Percentiles rank a stretch among this genome's conserved stretches.
These are phyloP conservation scores for Pasiphila rectangulata DNA, from an alignment of 2,888 invertebrate genomes.

Conservation along the genomic window DNA sequence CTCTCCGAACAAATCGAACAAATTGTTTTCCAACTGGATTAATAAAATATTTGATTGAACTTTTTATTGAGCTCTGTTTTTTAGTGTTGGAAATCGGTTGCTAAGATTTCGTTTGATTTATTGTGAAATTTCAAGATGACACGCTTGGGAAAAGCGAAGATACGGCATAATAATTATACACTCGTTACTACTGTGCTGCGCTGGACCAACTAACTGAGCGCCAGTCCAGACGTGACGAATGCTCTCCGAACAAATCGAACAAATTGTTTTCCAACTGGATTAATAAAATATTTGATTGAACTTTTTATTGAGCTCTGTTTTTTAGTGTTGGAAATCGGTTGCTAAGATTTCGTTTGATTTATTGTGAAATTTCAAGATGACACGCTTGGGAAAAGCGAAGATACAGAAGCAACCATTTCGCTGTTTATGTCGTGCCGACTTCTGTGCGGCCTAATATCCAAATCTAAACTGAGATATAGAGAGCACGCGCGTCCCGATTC, in stretches of 20 bases:
- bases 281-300: conserved; percentile 40
- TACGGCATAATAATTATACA: conserved; percentile 76
- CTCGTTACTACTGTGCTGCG: conserved; percentile 79
- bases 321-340: conserved; percentile 6
- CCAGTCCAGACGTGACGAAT: conserved; percentile 50
- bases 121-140: no score
- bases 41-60: conserved; percentile 40
- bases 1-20: conserved; percentile 54
- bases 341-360: background rate
- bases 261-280: conserved; percentile 59
- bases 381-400: background rate
- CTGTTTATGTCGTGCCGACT: conserved; percentile 1
- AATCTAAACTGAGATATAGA: conserved; percentile 42
- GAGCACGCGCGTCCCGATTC: conserved; percentile 58
- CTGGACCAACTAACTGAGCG: conserved; percentile 34
- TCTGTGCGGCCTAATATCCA: conserved; percentile 16
- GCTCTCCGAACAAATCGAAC: conserved; percentile 53
- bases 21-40: conserved; percentile 58
- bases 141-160: no score
- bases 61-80: conserved; percentile 17
- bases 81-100: conserved; percentile 4
- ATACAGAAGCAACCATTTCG: background rate
- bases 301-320: conserved; percentile 19
- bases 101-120: conserved; percentile 1
- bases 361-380: background rate